Conservation (phyloP, 2,113 vertebrate genomes). For the Thalassarche chlororhynchos region DNA sequence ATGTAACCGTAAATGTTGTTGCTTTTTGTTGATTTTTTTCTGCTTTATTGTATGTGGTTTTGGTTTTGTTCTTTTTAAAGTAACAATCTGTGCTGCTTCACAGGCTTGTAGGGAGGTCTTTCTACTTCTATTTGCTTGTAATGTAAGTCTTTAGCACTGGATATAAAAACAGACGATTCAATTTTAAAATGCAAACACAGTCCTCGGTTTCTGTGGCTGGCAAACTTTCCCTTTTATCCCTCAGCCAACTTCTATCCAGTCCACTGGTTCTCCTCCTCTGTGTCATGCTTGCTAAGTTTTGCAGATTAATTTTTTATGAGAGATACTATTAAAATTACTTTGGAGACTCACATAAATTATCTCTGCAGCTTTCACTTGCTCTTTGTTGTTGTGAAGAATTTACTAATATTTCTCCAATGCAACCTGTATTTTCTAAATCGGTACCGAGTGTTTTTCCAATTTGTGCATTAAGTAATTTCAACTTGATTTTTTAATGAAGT, state of each 20-base stretch:
- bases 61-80: not conserved
- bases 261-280: slow-evolving; percentile 48
- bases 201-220: slow-evolving; percentile 17
- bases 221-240: slow-evolving; percentile 51
- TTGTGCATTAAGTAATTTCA: not conserved
- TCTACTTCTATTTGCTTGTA: not conserved
- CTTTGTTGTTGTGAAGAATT: not conserved
- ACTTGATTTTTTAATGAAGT: not conserved
- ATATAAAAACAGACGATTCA: not conserved
- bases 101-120: not conserved
- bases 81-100: not conserved
- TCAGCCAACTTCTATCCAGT: slow-evolving; percentile 40
- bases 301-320: slow-evolving; percentile 51
- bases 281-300: slow-evolving; percentile 50
- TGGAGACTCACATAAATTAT: slow-evolving; percentile 40
- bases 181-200: slow-evolving; percentile 23
- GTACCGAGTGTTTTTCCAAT: not conserved
- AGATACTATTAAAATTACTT: slow-evolving; percentile 9
- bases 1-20: slow-evolving; percentile 24
- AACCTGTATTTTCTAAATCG: not conserved
- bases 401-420: not conserved
- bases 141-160: not conserved
- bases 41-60: not conserved
- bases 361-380: slow-evolving; percentile 4
- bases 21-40: not conserved